These are phyloP conservation scores for Baryphthengus martii DNA, from an alignment of 2,113 vertebrate species.

Conservation along the genomic window DNA sequence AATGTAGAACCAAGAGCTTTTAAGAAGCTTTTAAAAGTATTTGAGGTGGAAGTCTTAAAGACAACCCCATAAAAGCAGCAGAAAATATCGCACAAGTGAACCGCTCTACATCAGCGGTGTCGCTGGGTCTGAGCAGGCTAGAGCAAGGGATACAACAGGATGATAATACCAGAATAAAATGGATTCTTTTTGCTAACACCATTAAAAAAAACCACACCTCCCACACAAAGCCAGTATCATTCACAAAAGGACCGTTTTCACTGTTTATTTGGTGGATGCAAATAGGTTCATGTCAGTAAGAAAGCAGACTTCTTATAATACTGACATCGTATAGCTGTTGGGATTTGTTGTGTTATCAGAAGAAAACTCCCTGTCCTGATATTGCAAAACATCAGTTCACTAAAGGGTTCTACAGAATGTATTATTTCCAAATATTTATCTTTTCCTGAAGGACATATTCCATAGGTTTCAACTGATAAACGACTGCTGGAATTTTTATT, in stretches of 20 bases:
- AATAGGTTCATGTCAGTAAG: background rate
- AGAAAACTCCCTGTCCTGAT: background rate
- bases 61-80: background rate
- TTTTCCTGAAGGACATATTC: background rate
- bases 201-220: background rate
- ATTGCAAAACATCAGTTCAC: background rate
- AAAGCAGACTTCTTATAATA: background rate
- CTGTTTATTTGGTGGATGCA: background rate
- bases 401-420: background rate
- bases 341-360: background rate
- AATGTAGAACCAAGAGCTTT: conserved; percentile 21
- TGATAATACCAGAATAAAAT: background rate
- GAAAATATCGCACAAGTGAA: background rate
- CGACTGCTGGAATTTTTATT: background rate
- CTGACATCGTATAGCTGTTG: background rate
- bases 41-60: conserved; percentile 18
- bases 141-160: background rate
- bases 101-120: background rate
- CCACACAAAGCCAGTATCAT: background rate
- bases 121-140: background rate
- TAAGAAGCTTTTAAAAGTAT: conserved; percentile 36
- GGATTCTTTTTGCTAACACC: background rate
- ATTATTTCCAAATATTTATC: background rate
- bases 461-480: background rate
- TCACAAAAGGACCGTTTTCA: background rate